Evolutionary conservation across 1,140 invertebrate species (phyloP).

Genomic region (Druon quercuslanigerum): DNA sequence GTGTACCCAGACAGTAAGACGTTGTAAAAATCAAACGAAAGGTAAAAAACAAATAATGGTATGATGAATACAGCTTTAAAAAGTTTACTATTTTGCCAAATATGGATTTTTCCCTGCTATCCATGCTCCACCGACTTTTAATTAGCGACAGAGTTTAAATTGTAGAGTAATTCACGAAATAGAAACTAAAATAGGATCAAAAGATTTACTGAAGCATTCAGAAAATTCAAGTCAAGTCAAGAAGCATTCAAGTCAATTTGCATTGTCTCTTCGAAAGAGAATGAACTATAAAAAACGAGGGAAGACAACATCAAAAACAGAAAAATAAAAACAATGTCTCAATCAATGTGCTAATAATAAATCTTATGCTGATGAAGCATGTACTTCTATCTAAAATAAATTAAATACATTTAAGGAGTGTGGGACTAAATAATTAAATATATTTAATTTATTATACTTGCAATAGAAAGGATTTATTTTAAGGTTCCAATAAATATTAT

Average conservation of each 20-base stretch:
- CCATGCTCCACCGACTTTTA: neutral
- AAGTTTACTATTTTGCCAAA: neutral
- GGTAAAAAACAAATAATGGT: neutral
- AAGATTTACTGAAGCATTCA: neutral
- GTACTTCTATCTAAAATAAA: too few species aligned
- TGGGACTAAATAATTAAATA: too few species aligned
- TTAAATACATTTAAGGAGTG: too few species aligned
- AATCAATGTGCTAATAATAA: too few species aligned
- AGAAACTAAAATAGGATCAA: constrained; percentile 14
- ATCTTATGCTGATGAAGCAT: too few species aligned
- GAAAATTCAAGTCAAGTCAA: too few species aligned
- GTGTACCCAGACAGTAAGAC: neutral
- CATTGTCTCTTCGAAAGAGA: neutral
- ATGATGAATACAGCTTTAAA: neutral
- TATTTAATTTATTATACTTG: neutral
- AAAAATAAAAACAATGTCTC: neutral
- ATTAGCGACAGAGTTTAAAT: constrained; percentile 5
- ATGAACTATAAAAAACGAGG: neutral
- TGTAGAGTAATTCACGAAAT: constrained; percentile 7
- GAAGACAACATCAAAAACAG: neutral
- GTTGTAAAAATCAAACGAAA: neutral
- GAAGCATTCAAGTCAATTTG: neutral
- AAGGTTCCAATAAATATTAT: neutral
- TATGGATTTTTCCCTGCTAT: neutral
- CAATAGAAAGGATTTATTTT: neutral